phyloP scores from a whole-genome alignment of 2,888 invertebrate species.

The Camptogramma bilineatum region DNA sequence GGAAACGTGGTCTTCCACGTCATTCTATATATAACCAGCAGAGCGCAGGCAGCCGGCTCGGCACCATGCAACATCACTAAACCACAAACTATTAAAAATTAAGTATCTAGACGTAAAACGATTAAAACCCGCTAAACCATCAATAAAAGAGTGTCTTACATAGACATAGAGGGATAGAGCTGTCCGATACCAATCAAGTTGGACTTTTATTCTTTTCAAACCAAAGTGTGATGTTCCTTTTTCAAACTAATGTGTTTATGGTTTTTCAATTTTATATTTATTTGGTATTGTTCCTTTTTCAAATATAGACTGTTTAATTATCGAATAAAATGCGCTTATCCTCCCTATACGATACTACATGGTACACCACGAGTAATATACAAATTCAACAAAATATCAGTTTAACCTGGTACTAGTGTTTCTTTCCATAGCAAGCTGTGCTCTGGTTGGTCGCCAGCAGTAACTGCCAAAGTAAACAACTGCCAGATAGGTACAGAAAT shows the following conservation, averaged over 20 bases:
- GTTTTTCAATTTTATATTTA: too few relatives aligned
- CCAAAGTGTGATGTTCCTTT: too few relatives aligned
- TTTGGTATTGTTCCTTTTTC: too few relatives aligned
- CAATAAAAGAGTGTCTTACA: neutral
- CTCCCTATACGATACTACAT: neutral
- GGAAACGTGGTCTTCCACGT: constrained; percentile 67
- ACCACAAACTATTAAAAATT: constrained; percentile 33
- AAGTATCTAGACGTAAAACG: constrained; percentile 3
- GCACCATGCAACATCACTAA: constrained; percentile 55
- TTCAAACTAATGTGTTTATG: too few relatives aligned
- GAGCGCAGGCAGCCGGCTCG: constrained; percentile 67
- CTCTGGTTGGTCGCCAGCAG: constrained; percentile 35
- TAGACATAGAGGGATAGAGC: neutral
- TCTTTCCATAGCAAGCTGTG: constrained; percentile 24
- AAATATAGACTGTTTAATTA: too few relatives aligned
- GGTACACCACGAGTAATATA: neutral
- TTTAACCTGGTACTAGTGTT: constrained; percentile 1
- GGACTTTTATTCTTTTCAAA: neutral
- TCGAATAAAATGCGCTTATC: too few relatives aligned
- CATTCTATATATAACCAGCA: constrained; percentile 72
- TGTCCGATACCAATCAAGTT: neutral
- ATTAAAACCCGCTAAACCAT: neutral
- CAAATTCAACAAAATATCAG: neutral
- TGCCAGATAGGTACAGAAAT: constrained; percentile 55
- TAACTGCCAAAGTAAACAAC: constrained; percentile 62